phyloP scores from a whole-genome alignment of 2,888 invertebrate species.

The Malthinus seriepunctatus region DNA sequence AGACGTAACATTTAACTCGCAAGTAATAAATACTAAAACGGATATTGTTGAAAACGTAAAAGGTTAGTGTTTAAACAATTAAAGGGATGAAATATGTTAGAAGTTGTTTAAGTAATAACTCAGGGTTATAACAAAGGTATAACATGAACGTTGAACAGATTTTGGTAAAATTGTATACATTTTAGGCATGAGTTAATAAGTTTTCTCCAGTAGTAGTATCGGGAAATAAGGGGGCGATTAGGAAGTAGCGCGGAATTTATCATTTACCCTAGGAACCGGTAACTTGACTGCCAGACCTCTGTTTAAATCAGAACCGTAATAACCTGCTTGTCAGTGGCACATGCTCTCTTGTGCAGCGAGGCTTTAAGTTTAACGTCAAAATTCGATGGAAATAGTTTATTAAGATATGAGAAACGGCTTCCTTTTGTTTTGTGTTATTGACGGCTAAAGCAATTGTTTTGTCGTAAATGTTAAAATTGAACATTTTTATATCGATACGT shows the following conservation, averaged over 20 bases:
- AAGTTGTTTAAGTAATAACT: constrained; percentile 3
- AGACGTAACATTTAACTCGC: no score
- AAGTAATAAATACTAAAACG: not conserved
- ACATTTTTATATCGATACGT: no score
- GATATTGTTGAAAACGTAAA: not conserved
- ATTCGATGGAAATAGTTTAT: constrained; percentile 32
- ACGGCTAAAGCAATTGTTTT: constrained; percentile 26
- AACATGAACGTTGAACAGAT: not conserved
- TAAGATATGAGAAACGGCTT: constrained; percentile 29
- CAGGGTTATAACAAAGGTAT: not conserved
- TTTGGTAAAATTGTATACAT: constrained; percentile 5
- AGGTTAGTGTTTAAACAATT: constrained; percentile 1
- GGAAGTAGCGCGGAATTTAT: constrained; percentile 39
- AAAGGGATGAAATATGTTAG: constrained; percentile 1
- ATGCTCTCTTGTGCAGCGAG: constrained; percentile 41
- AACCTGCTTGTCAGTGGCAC: constrained; percentile 48
- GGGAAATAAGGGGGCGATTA: constrained; percentile 28
- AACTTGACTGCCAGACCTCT: constrained; percentile 41
- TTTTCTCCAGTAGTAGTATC: constrained; percentile 13
- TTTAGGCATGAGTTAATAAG: constrained; percentile 12
- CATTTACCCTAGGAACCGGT: constrained; percentile 41
- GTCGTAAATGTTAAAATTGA: constrained; percentile 7
- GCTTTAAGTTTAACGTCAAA: constrained; percentile 41
- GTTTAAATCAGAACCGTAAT: constrained; percentile 49
- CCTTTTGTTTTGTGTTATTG: constrained; percentile 22